Conservation (phyloP, 2,797 vertebrate species). For the Dromococcyx pavoninus region DNA sequence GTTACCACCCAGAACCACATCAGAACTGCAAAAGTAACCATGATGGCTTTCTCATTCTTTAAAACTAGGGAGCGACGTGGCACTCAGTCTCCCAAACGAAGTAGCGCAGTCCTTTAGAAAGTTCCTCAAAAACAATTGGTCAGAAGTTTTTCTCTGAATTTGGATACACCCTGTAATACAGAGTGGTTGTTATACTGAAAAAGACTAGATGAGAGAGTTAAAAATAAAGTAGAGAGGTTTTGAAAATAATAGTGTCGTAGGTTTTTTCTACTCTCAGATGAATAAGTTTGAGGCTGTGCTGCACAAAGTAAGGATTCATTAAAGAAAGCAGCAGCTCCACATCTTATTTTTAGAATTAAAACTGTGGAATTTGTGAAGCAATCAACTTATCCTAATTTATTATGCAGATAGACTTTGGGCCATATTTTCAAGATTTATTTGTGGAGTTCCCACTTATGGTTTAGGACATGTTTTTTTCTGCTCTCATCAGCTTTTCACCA, state of each 20-base stretch:
- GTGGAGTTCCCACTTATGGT: neutral
- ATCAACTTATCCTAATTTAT: neutral
- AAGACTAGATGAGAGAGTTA: conserved; percentile 40
- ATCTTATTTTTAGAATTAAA: neutral
- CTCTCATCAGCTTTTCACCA: neutral
- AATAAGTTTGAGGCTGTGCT: conserved; percentile 20
- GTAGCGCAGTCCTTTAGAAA: conserved; percentile 19
- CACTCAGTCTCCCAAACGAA: conserved; percentile 38
- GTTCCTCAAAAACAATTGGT: conserved; percentile 67
- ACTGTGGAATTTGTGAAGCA: neutral
- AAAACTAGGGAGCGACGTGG: conserved; percentile 70
- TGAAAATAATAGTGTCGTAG: conserved; percentile 21
- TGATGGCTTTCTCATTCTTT: conserved; percentile 70
- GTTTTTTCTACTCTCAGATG: neutral
- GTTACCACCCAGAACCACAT: conserved; percentile 78
- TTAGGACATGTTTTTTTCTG: neutral
- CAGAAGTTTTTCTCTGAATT: conserved; percentile 23
- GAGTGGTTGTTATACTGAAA: conserved; percentile 22
- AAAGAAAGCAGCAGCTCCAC: neutral
- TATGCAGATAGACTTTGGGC: neutral
- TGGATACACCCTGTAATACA: conserved; percentile 65
- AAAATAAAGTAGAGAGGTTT: conserved; percentile 55
- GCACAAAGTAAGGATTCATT: neutral
- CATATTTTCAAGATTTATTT: neutral
- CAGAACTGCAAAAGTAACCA: conserved; percentile 62